phyloP scores from a whole-genome alignment of 92 coral and sea anemone genomes.

The Phymanthus crucifer region DNA sequence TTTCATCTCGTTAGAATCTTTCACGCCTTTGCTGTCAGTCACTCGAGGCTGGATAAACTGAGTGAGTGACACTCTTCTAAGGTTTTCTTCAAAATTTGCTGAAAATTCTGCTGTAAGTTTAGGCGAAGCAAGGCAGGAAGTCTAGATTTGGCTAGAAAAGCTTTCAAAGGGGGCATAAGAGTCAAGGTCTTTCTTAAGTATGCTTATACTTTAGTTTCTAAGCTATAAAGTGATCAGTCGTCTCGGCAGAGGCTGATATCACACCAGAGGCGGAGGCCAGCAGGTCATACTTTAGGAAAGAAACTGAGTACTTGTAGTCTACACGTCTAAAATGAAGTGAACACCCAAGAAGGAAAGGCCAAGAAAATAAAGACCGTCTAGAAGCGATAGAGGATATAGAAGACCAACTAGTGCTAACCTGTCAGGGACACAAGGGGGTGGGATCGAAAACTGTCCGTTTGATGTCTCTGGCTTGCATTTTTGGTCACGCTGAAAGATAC shows the following conservation, averaged over 20 bases:
- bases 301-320: constrained; percentile 2
- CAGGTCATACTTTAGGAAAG: constrained; percentile 25
- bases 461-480: background rate
- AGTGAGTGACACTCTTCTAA: background rate
- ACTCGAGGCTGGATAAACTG: background rate
- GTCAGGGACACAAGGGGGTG: background rate
- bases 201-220: constrained; percentile 6
- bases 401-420: background rate
- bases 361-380: background rate
- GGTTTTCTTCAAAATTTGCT: background rate
- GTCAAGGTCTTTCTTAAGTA: background rate
- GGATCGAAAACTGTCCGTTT: background rate
- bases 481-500: constrained; percentile 19
- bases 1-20: background rate
- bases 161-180: background rate
- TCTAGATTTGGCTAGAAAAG: background rate
- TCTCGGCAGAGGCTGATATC: background rate
- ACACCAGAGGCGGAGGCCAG: constrained; percentile 13
- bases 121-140: background rate
- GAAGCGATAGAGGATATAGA: background rate
- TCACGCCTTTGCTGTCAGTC: background rate
- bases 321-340: constrained; percentile 4
- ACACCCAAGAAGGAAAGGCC: constrained; percentile 27
- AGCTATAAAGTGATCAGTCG: constrained; percentile 13
- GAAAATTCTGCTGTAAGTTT: background rate